Conservation (phyloP, 1,140 invertebrate species). For the Heliconius eleuchia region DNA sequence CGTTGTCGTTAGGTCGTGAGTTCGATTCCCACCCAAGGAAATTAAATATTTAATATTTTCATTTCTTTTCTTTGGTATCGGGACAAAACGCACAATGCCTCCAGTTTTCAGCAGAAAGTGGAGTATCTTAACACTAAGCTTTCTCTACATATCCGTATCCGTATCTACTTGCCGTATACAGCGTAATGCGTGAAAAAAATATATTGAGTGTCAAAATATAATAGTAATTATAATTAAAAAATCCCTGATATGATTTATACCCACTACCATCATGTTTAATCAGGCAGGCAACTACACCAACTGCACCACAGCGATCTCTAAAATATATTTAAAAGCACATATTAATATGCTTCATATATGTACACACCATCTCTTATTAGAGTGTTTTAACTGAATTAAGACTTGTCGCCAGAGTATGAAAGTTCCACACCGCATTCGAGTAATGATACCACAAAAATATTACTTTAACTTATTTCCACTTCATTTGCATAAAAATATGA, state of each 20-base stretch:
- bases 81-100: no score
- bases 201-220: no score
- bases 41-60: no score
- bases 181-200: not conserved
- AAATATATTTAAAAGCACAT: not conserved
- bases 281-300: no score
- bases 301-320: not conserved
- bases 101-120: not conserved
- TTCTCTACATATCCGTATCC: not conserved
- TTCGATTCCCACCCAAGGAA: no score
- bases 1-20: no score
- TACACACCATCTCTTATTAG: not conserved
- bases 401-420: not conserved
- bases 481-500: slow-evolving; percentile 12
- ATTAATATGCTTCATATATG: not conserved
- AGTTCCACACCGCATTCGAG: not conserved
- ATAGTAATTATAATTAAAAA: no score
- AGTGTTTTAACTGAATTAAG: slow-evolving; percentile 4
- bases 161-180: not conserved
- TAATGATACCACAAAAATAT: slow-evolving; percentile 8
- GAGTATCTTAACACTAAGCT: not conserved
- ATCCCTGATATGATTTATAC: not conserved
- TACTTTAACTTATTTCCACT: slow-evolving; percentile 4
- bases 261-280: not conserved
- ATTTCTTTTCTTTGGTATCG: no score